Base-by-base conservation (phyloP, 2,113 vertebrate genomes). In the Osmerus mordax region DNA sequence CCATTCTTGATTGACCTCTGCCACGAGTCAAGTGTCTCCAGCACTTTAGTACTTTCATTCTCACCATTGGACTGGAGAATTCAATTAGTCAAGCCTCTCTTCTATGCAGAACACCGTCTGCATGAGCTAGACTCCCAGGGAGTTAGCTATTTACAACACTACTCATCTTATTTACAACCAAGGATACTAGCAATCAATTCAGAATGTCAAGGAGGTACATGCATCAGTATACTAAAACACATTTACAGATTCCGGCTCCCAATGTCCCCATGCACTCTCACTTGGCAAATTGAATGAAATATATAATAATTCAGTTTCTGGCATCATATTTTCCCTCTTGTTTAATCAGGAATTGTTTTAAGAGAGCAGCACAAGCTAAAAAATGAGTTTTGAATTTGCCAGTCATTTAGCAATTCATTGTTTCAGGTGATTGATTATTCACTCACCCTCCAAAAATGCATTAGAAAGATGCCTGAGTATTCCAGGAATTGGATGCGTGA, bases 151-250 rank as follows among this genome's bases (percentile, higher is more conserved):
- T 77, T 72, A 67, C 55, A 68, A 51, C 79, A 52, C 13, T 0
- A 25, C 62, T 65, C 74, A 77, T 71, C 59, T 84, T 73, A 80
- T 76, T 83, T 79, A 59, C 58, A 78, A 71, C 73, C 68, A 52
- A 52, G 73, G 69, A 80, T 75, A 32, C 36, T 29, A 53, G 66
- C 71, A 80, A 69, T 71, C 56, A 77, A 73, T 77, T 67, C 52
- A 67, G 69, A 60, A 75, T 78, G 69, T 47, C 29, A 70, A 28
- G n/a, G 51, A 65, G 71, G 72, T 60, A 75, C 23, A 47, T 47
- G 6, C 72, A 76, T 65, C 51, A 4, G 29, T 59, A 36, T 75
- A 65, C 47, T 69, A 41, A 77, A 78, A 69, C 1, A 2, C 70
- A 62, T 70, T 70, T 73, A 52, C 29, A 63, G 56, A 72, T 67